phyloP scores from a whole-genome alignment of 92 coral and sea anemone species.

The Umimayanthus kanabou region DNA sequence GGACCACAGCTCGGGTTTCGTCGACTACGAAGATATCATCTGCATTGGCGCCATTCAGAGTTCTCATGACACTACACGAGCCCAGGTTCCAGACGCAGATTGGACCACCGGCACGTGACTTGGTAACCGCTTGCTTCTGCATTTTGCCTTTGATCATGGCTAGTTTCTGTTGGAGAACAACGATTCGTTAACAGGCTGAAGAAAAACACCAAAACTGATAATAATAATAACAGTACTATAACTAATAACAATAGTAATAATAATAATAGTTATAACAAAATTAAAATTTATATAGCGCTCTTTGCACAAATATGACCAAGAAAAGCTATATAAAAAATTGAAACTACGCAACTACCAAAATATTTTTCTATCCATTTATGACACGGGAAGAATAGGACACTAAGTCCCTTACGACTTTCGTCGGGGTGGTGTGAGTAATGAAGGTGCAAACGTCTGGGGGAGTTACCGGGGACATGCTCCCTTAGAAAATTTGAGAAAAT shows the following conservation, averaged over 20 bases:
- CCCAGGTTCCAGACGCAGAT: constrained; percentile 97
- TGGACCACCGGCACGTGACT: constrained; percentile 88
- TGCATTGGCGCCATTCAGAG: constrained; percentile 86
- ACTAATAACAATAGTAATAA: not conserved
- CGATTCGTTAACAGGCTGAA: not conserved
- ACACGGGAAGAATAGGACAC: too few relatives aligned
- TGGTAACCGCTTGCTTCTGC: constrained; percentile 95
- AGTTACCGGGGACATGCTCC: too few relatives aligned
- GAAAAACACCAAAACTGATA: not conserved
- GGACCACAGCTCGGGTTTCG: constrained; percentile 98
- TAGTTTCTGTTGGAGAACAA: constrained; percentile 50
- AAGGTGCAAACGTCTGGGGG: too few relatives aligned
- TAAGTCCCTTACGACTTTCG: too few relatives aligned
- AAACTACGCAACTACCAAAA: too few relatives aligned
- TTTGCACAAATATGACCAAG: too few relatives aligned
- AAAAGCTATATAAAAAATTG: too few relatives aligned
- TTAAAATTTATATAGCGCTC: not conserved
- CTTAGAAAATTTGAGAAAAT: too few relatives aligned
- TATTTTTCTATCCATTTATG: too few relatives aligned
- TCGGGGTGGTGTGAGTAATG: too few relatives aligned
- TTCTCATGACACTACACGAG: constrained; percentile 90
- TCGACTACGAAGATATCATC: constrained; percentile 95
- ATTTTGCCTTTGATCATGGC: constrained; percentile 81
- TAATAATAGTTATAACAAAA: not conserved
- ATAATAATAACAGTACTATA: not conserved